Percentiles rank a stretch among this genome's conserved stretches.
These are phyloP conservation scores for Malurus leucopterus DNA, from an alignment of 2,797 vertebrate species.

Conservation along the genomic window DNA sequence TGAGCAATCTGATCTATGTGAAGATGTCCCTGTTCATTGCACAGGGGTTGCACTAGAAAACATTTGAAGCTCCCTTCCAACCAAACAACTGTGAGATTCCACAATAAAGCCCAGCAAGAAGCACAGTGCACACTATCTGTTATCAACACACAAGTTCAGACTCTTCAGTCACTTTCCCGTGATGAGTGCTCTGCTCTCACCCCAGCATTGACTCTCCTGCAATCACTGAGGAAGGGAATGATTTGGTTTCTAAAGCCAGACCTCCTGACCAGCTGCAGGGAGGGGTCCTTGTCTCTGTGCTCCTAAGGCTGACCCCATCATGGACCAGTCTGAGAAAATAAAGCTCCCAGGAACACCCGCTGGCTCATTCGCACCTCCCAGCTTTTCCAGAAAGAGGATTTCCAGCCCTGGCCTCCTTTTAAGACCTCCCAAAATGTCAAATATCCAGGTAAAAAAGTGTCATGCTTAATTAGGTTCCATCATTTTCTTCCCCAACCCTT, in stretches of 20 bases:
- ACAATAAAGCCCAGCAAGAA: not conserved
- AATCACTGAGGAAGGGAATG: accelerated
- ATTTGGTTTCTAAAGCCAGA: not conserved
- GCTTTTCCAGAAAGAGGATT: not conserved
- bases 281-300: not conserved
- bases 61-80: not conserved
- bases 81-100: not conserved
- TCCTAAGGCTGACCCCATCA: not conserved
- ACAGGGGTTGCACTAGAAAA: not conserved
- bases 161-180: not conserved
- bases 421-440: not conserved
- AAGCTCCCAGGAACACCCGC: not conserved
- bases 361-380: not conserved
- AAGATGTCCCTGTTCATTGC: not conserved
- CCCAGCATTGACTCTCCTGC: not conserved
- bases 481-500: not conserved
- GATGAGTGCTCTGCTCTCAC: accelerated
- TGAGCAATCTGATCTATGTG: not conserved
- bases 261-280: not conserved
- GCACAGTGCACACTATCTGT: accelerated
- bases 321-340: not conserved
- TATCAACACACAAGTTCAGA: not conserved
- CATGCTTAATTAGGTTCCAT: not conserved
- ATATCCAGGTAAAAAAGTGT: not conserved
- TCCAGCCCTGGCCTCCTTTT: not conserved